These are phyloP conservation scores for Matsumurasca onukii DNA, from an alignment of 1,140 invertebrate genomes.

Conservation along the genomic window DNA sequence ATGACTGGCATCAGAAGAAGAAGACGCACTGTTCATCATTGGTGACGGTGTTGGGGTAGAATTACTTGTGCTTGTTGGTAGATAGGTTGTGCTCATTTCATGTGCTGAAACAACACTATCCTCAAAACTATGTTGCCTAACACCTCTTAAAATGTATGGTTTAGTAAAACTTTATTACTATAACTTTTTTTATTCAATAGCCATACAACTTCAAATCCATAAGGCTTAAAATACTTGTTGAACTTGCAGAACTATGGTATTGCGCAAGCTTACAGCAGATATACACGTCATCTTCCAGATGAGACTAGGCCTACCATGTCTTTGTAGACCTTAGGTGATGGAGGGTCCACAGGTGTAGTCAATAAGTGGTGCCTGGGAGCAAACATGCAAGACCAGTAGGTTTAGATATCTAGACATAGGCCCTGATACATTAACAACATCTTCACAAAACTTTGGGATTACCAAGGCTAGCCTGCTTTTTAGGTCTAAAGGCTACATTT, in stretches of 20 bases:
- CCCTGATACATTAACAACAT: too few species aligned
- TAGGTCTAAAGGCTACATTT: background rate
- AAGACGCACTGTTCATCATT: background rate
- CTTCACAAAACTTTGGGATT: too few species aligned
- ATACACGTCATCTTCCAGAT: background rate
- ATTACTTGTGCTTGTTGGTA: constrained; percentile 5
- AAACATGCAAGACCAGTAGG: too few species aligned
- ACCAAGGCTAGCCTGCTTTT: too few species aligned
- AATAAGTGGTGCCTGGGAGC: too few species aligned
- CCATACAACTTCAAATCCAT: background rate
- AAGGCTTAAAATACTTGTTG: background rate
- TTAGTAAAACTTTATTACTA: background rate
- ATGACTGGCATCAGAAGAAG: background rate
- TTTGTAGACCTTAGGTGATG: too few species aligned
- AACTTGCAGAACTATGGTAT: background rate
- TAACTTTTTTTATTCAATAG: background rate
- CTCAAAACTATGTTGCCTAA: constrained; percentile 12
- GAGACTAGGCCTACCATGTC: too few species aligned
- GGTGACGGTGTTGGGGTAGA: background rate
- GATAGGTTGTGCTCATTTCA: constrained; percentile 15
- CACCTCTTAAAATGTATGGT: background rate
- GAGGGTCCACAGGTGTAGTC: too few species aligned
- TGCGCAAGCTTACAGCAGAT: background rate
- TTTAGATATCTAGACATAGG: too few species aligned
- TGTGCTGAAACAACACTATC: background rate